Conservation (phyloP, 2,888 invertebrate genomes). For the Andrena trimmerana region DNA sequence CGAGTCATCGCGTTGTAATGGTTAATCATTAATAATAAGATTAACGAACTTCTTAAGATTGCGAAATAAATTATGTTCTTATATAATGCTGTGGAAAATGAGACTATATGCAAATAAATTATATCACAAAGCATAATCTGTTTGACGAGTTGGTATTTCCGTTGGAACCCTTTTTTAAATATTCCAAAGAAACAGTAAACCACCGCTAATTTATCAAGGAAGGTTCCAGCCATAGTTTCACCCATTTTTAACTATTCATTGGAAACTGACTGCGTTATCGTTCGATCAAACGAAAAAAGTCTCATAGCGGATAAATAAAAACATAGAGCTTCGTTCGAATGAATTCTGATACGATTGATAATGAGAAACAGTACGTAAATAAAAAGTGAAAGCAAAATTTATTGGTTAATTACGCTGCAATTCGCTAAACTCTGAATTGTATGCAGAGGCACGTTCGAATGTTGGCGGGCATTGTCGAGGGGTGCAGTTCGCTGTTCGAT, state of each 20-base stretch:
- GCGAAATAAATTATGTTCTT: conserved; percentile 69
- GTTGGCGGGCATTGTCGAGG: conserved; percentile 23
- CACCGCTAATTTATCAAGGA: too few species aligned
- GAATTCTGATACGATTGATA: too few species aligned
- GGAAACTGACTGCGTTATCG: too few species aligned
- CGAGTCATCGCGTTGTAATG: conserved; percentile 58
- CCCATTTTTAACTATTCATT: too few species aligned
- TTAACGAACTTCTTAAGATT: conserved; percentile 62
- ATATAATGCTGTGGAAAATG: conserved; percentile 69
- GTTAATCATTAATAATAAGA: conserved; percentile 63
- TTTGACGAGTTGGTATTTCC: not conserved
- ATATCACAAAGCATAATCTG: conserved; percentile 55
- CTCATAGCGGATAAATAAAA: too few species aligned
- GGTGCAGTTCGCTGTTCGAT: not conserved
- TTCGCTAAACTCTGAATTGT: too few species aligned
- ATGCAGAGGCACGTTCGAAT: conserved; percentile 42
- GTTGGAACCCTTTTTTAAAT: not conserved
- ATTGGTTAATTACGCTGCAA: too few species aligned
- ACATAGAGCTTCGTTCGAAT: too few species aligned
- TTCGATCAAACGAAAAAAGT: too few species aligned
- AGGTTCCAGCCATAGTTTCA: too few species aligned
- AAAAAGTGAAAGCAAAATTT: too few species aligned
- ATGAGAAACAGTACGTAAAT: too few species aligned
- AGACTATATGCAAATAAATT: conserved; percentile 72
- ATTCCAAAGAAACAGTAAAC: not conserved